Base-by-base conservation (phyloP, 2,888 invertebrate genomes). In the Idaea aversata region DNA sequence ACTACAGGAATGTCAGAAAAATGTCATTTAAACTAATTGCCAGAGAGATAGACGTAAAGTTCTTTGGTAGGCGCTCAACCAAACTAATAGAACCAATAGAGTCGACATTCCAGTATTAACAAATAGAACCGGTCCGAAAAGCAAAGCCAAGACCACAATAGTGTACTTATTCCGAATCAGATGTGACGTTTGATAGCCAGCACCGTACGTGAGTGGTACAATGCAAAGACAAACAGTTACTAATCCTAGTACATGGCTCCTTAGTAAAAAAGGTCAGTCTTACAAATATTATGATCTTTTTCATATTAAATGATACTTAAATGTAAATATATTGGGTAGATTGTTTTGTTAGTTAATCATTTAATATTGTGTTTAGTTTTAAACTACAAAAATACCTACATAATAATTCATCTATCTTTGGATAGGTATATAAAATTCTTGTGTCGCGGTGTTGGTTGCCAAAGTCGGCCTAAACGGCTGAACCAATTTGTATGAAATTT, bases 251-350 rank as follows among this genome's bases (percentile, higher is more conserved):
- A 67, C 73, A 64, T 71, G 70, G 68, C 69, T 73, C 34, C 70
- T 73, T 47, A 65, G 25, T 16, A 69, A 63, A 62, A 71, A 69
- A 73, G 73, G 73, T 73, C 60, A 64, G 70, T 70, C 57, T 57
- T 58, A 25, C 3, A 25, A n/a, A n/a, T 47, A 57, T 61, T 59
- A 59, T 38, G 34, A 15, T 60, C 61, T 59, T 15, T 35, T 7
- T n/a, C n/a, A n/a, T n/a, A n/a, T n/a, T n/a, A n/a, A n/a, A 16
- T 68, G 61, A 65, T 65, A 34, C 64, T 61, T 63, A n/a, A 38
- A 60, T 57, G 6, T 15, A 3, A 2, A 10, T 60, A 6, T 10
- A 36, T 10, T 36, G 5, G 10, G 1, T 36, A 4, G 0, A 3
- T 36, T 36, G 5, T 1, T 36, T 36, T 36, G 36, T 25, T 25